Evolutionary conservation across 2,888 invertebrate genomes (phyloP).

Genomic region (Plebejus argus): DNA sequence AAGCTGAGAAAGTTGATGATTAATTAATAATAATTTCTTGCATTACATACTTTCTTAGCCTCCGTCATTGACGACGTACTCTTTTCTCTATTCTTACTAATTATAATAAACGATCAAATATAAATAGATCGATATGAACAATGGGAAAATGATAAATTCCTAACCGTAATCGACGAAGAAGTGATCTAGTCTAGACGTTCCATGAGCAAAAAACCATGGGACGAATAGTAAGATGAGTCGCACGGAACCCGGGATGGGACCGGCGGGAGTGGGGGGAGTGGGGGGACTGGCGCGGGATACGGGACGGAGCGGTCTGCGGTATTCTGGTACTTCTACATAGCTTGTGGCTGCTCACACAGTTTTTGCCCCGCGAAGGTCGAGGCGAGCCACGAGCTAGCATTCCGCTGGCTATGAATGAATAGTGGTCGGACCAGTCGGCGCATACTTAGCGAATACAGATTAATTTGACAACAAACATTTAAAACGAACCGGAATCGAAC

Average conservation of each 20-base stretch:
- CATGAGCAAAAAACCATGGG: constrained; percentile 45
- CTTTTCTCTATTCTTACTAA: not conserved
- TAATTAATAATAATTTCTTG: too few species aligned
- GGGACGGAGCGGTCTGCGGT: constrained; percentile 40
- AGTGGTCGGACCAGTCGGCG: constrained; percentile 72
- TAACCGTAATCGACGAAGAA: constrained; percentile 43
- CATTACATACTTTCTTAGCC: too few species aligned
- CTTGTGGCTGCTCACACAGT: constrained; percentile 52
- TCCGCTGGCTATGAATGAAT: constrained; percentile 79
- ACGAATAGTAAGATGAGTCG: constrained; percentile 48
- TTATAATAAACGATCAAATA: not conserved
- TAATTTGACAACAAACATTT: constrained; percentile 80
- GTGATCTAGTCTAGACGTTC: constrained; percentile 37
- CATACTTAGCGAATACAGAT: constrained; percentile 75
- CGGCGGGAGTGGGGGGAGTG: constrained; percentile 39
- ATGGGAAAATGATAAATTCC: constrained; percentile 41
- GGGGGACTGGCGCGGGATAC: constrained; percentile 38
- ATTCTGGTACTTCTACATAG: constrained; percentile 60
- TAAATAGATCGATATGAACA: constrained; percentile 7
- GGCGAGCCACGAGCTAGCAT: constrained; percentile 76
- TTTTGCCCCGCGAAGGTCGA: constrained; percentile 55
- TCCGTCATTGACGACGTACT: too few species aligned
- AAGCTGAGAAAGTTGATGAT: not conserved
- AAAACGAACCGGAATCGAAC: constrained; percentile 74
- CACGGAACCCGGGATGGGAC: constrained; percentile 43